Base-by-base conservation (phyloP, 2,113 vertebrate species). In the Salvelinus alpinus region DNA sequence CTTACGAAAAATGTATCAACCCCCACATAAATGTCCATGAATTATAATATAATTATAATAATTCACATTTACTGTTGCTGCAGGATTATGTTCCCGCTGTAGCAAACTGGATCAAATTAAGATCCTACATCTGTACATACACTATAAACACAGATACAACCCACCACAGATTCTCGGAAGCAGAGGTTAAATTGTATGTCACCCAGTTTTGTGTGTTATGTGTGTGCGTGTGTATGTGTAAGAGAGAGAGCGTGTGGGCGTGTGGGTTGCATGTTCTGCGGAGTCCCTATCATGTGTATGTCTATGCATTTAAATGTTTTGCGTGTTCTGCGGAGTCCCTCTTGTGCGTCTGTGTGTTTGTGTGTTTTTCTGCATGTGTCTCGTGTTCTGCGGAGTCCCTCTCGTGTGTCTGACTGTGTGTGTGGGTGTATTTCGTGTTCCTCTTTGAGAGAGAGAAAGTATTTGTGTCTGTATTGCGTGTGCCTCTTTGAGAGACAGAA, bases 291-390 rank as follows among this genome's bases (percentile, higher is more conserved):
- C 65, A 34, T 62, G 60, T 8, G 60, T 2, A 20, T 62, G 5
- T 80, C 70, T 78, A 60, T 78, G 75, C 70, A 22, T 73, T 71
- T 71, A 62, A 48, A 14, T 34, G 47, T 3, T 16, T n/a, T 66
- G 57, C 24, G 24, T 69, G 34, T 44, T 9, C 34, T 13, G 16
- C 31, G 9, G 34, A 47, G 3, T 20, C 16, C 6, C 3, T 16
- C 14, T 38, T 31, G 11, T 62, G 60, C 8, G 60, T 8, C 20
- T 62, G 18, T 31, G 31, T 31, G 29, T 31, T 31, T 62, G 18
- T 31, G 29, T 31, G 31, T 34, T 34, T 34, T 34, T 34, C 31
- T 34, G 31, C 31, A 34, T 34, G 31, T 34, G 31, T 34, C 31
- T 34, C 24, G 12, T 69, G 67, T 44, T 8, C 31, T 4, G 14